Evolutionary conservation across 2,113 vertebrate genomes (phyloP), one percentile per base, ranked within the genome.

Genomic region (Xenopus tropicalis): DNA sequence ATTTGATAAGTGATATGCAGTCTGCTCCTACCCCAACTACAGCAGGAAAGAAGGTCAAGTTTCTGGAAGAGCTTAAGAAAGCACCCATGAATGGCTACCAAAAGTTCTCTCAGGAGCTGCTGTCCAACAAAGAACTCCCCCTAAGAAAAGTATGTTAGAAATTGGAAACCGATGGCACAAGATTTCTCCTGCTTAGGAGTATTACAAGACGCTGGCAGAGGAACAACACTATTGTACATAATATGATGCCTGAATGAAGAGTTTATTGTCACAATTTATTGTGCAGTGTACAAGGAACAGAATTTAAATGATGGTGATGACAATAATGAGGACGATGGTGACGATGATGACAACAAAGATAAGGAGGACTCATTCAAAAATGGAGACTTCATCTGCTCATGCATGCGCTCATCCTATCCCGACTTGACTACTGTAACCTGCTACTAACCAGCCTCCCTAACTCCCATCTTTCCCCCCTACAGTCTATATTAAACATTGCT

Each of bases 21-120:
- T 93, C 97, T 0, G 93, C 96, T 48, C 91, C 94, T 0, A 85
- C 86, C 4, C 83, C 92, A 65, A 83, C 96, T 1, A 89, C 92
- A 77, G 87, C 94, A 1, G 88, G 92, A 78, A 99, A 98, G 86
- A 99, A 99, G 80, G 94, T 98, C 91, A 98, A 98, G 82, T 98
- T 99, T 86, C 95, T 97, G 72, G 97, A 97, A 64, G 97, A 99
- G 83, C 97, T 97, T 0, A 99, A 99, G 87, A 98, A 98, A 79
- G 95, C 97, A 0, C 97, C 97, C 6, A 98, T 97, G 90, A 99
- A 98, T 6, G 97, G 97, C 72, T 98, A 99, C 79, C 97, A 98
- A 88, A 98, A 98, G 80, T 99, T 98, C 86, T 98, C 97, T 77
- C 97, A 99, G 88, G 96, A 98, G 85, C 92, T 99, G 85, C 88